Evolutionary conservation across 2,888 invertebrate genomes (phyloP), one percentile per base, ranked within the genome.

Genomic region (Kuschelorhynchus macadamiae): DNA sequence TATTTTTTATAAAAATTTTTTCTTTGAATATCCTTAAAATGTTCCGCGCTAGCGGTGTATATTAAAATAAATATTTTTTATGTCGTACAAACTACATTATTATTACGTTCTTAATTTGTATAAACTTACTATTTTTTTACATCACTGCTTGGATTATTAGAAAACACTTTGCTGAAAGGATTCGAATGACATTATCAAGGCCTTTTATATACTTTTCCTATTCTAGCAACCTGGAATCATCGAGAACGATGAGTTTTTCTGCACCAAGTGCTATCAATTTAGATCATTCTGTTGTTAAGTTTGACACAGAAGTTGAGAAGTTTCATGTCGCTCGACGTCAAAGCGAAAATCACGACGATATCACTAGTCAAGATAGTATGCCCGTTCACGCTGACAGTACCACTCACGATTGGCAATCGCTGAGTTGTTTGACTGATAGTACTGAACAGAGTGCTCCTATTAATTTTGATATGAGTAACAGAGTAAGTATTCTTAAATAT

Each of bases 381-480:
- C 78, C 68, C 14, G 71, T 72, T 52, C 74, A 77, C 44, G 74
- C 73, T 8, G 77, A 76, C 32, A 88, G 88, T 0, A 88, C 88
- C 3, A 86, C 85, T 14, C 92, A 92, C 81, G 92, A 90, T 72
- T 94, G 94, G 86, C 91, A 92, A 74, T 94, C 94, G 3, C 85
- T 94, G 12, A 95, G 94, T 79, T 93, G 93, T 74, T 87, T 94
- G 69, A 95, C 95, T 0, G 95, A 95, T 81, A 94, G 94, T 81
- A 95, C 95, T 0, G 95, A 96, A 78, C 95, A 95, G 80, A 94
- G 94, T 77, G 95, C 93, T 39, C 95, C 96, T 0, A 91, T 96
- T 72, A 92, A 94, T 83, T 96, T 96, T 79, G 96, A 96, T 80
- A 92, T 96, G 90, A 94, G 95, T 65, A 96, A 96, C 83, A 88